Evolutionary conservation across 2,888 invertebrate genomes (phyloP).

Genomic region (Microchrysa polita): DNA sequence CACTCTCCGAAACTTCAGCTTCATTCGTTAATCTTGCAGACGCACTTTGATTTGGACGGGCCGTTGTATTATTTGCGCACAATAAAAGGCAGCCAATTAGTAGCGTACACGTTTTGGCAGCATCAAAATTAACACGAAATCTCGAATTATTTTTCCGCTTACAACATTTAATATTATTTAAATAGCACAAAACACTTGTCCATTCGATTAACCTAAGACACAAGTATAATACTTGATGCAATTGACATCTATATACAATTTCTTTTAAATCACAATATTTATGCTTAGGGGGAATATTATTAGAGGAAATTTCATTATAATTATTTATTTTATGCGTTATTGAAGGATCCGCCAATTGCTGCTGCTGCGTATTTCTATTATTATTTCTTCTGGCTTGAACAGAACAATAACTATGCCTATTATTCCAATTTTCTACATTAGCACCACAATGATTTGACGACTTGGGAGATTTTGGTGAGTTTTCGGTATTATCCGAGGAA

Average conservation of each 20-base stretch:
- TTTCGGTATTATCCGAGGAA: background rate
- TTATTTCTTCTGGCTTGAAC: slow-evolving; percentile 32
- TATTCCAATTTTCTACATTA: slow-evolving; percentile 44
- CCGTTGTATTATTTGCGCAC: slow-evolving; percentile 57
- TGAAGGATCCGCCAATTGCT: background rate
- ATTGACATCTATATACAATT: slow-evolving; percentile 40
- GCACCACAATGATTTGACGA: slow-evolving; percentile 35
- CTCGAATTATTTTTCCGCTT: slow-evolving; percentile 19
- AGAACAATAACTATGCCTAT: slow-evolving; percentile 33
- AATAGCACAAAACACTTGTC: slow-evolving; percentile 25
- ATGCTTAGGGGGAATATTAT: slow-evolving; percentile 39
- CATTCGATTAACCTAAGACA: slow-evolving; percentile 40
- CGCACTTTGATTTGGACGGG: slow-evolving; percentile 58
- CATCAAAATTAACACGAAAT: slow-evolving; percentile 21
- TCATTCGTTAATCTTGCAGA: slow-evolving; percentile 43
- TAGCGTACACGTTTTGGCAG: slow-evolving; percentile 26
- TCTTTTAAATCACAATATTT: slow-evolving; percentile 42
- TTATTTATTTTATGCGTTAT: slow-evolving; percentile 22
- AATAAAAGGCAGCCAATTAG: slow-evolving; percentile 49
- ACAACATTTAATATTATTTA: slow-evolving; percentile 21
- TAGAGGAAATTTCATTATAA: slow-evolving; percentile 33
- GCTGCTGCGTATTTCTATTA: background rate
- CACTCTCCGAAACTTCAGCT: slow-evolving; percentile 43
- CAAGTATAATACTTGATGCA: slow-evolving; percentile 35
- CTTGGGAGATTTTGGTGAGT: slow-evolving; percentile 12